A percentile compares a stretch with the other conserved stretches of the same genome.
These are phyloP conservation scores for Atlantisia rogersi DNA, from an alignment of 2,113 vertebrate species.

Conservation along the genomic window DNA sequence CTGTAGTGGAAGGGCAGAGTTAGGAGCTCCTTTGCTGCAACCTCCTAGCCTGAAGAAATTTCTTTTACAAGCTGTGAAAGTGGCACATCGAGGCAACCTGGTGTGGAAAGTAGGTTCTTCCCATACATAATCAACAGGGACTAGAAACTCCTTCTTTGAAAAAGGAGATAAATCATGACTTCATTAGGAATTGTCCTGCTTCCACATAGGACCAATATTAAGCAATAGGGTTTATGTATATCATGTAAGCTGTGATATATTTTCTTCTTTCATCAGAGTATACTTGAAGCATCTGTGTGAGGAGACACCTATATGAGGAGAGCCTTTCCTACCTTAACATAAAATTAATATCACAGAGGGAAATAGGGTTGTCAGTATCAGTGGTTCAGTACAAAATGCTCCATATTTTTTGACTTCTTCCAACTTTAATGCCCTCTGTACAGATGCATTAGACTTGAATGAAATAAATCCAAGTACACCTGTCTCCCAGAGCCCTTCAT, in stretches of 20 bases:
- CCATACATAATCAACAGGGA: neutral
- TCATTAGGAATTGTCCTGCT: neutral
- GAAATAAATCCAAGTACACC: neutral
- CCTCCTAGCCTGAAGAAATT: neutral
- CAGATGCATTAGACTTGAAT: neutral
- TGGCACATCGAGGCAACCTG: rapidly evolving
- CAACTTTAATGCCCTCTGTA: neutral
- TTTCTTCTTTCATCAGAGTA: neutral
- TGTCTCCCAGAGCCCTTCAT: neutral
- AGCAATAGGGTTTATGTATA: neutral
- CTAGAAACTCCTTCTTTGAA: neutral
- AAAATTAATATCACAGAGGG: neutral
- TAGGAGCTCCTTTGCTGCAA: neutral
- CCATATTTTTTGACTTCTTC: neutral
- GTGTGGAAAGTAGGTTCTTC: neutral
- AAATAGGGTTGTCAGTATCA: neutral
- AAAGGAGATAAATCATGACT: neutral
- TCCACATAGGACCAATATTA: neutral
- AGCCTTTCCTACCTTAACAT: neutral
- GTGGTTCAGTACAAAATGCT: neutral
- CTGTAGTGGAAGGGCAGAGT: neutral
- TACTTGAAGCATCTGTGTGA: neutral
- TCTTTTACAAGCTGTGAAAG: neutral
- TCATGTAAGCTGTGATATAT: neutral
- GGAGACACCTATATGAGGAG: neutral